These are phyloP conservation scores for Drosophila quinaria DNA, from an alignment of 2,888 invertebrate species.

Conservation along the genomic window DNA sequence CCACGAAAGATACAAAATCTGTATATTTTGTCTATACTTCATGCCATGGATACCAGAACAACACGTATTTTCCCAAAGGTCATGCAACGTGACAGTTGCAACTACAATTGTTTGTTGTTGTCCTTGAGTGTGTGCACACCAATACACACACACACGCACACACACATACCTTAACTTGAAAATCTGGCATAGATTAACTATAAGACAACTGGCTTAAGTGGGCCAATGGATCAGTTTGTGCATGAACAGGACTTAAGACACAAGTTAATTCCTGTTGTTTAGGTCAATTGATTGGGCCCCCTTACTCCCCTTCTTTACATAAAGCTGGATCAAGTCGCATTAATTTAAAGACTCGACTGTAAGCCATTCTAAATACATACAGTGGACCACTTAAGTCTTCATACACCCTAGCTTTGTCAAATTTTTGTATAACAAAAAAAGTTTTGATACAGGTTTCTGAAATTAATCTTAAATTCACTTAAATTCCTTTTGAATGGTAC, in stretches of 20 bases:
- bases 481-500: no score
- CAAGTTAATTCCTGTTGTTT: conserved; percentile 48
- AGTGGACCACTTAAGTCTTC: no score
- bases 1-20: not conserved
- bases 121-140: conserved; percentile 46
- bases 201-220: conserved; percentile 52
- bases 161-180: not conserved
- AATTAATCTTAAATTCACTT: no score
- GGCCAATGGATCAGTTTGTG: conserved; percentile 46
- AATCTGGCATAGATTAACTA: conserved; percentile 24
- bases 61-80: conserved; percentile 80
- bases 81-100: conserved; percentile 64
- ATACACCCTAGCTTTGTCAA: no score
- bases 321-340: not conserved
- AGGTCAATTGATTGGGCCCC: conserved; percentile 14
- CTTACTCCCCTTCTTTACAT: not conserved
- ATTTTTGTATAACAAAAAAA: no score
- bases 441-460: no score
- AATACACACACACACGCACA: not conserved
- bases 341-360: not conserved
- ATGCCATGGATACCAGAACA: conserved; percentile 46
- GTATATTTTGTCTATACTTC: conserved; percentile 16
- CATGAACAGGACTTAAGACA: conserved; percentile 1
- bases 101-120: conserved; percentile 17
- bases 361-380: no score